Base-by-base conservation (phyloP, 2,113 vertebrate genomes). In the Serinus canaria region DNA sequence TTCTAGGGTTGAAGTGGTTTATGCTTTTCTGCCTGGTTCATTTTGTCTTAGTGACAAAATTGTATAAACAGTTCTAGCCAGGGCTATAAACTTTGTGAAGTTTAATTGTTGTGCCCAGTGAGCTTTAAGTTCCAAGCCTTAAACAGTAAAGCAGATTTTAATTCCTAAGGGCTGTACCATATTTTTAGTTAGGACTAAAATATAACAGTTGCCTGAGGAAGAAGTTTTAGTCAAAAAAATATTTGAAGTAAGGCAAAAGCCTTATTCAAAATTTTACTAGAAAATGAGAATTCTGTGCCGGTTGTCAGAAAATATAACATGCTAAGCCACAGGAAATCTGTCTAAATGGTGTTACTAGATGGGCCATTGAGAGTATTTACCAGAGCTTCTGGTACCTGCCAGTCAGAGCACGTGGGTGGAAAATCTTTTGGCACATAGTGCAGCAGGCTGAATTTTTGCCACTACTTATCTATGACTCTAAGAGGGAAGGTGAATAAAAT, bases 181-280 rank as follows among this genome's bases (percentile, higher is more conserved):
- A 91, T 79, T 89, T 95, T 89, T 64, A 79, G 41, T 83, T 56
- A 53, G 58, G 66, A 53, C 74, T 92, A 44, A 91, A 91, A 79
- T 91, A 30, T 52, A 82, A 47, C 77, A 58, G 56, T 84, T 92
- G 80, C 89, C 81, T 20, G 69, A 91, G 89, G 87, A 97, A 53
- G 80, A 89, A 67, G 41, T 87, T 95, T 87, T 79, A 85, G 77
- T 94, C 60, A 79, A 62, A 76, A 96, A 83, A 94, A 89, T 97
- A 96, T 82, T 92, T 95, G 92, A 89, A 83, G 52, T 87, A 91
- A 91, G 74, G 87, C 60, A 95, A 94, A 94, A 82, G 18, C 28
- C 7, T 15, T 83, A 37, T 92, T 91, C 84, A 84, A 55, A 94
- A 79, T 91, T 60, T 82, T 84, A 76, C 35, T 87, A 69, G 87